Evolutionary conservation across 2,113 vertebrate genomes (phyloP).

Genomic region (Myotis brandtii): DNA sequence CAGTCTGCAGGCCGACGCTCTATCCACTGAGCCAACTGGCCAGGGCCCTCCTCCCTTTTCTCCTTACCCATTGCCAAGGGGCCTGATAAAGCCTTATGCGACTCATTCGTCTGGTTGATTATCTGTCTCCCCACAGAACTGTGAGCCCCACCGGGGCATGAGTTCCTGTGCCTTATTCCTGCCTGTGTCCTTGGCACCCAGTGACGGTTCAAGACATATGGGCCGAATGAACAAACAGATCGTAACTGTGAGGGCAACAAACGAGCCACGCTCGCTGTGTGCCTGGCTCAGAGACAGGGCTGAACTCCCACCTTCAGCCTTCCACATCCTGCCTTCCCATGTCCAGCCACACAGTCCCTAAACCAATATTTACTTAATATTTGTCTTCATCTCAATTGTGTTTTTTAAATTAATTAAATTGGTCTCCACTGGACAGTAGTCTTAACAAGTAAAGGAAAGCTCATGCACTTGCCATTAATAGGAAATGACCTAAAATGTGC

Average conservation of each 20-base stretch:
- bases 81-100: rapidly evolving
- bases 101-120: not conserved
- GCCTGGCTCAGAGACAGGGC: not conserved
- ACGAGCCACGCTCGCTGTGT: rapidly evolving
- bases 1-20: too few species aligned
- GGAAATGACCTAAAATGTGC: not conserved
- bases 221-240: not conserved
- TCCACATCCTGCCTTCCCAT: too few species aligned
- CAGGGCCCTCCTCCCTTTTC: not conserved
- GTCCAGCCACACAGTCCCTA: too few species aligned
- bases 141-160: rapidly evolving
- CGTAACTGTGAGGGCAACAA: rapidly evolving
- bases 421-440: not conserved
- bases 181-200: not conserved
- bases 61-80: not conserved
- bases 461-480: not conserved
- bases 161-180: too few species aligned
- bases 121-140: not conserved
- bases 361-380: not conserved
- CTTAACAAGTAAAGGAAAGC: not conserved
- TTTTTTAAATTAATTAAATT: not conserved
- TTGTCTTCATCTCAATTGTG: not conserved
- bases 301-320: not conserved
- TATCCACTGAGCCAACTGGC: too few species aligned
- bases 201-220: not conserved